A percentile compares a stretch with the other conserved stretches of the same genome.
Evolutionary conservation across 2,113 vertebrate species (phyloP).

Genomic region (Anhinga anhinga): DNA sequence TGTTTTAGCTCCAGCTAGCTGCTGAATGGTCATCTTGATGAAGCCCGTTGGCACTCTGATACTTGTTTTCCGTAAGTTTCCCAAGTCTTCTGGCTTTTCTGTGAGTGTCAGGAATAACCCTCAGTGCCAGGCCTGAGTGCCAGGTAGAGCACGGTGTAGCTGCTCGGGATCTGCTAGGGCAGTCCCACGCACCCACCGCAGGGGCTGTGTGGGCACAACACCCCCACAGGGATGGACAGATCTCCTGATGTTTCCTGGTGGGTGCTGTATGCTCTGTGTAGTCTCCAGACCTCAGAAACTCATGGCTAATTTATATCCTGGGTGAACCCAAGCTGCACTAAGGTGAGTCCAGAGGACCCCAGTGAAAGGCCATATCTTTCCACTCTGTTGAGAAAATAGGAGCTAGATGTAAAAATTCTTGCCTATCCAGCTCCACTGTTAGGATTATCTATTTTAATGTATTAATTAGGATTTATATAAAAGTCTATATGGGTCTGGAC

Average conservation of each 20-base stretch:
- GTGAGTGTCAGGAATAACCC: not conserved
- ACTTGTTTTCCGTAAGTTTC: not conserved
- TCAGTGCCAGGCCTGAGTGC: not conserved
- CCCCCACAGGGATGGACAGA: not conserved
- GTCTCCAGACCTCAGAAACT: not conserved
- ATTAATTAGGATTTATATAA: not conserved
- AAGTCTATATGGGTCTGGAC: not conserved
- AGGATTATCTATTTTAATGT: not conserved
- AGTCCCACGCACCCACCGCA: not conserved
- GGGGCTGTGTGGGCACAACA: not conserved
- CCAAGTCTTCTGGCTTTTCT: not conserved
- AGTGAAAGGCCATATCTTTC: not conserved
- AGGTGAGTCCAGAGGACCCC: not conserved
- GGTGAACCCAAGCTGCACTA: not conserved
- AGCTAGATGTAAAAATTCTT: not conserved
- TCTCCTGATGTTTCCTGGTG: fast-evolving
- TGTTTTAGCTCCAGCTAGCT: not conserved
- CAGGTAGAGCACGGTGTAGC: fast-evolving
- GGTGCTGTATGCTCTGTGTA: not conserved
- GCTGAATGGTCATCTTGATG: fast-evolving
- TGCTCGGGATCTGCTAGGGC: not conserved
- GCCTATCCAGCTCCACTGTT: not conserved
- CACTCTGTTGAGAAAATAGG: not conserved
- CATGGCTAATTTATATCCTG: too few species aligned
- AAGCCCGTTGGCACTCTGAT: fast-evolving